Evolutionary conservation across 2,113 vertebrate genomes (phyloP), one percentile per base, ranked within the genome.

Genomic region (Tricholaema leucomelas): DNA sequence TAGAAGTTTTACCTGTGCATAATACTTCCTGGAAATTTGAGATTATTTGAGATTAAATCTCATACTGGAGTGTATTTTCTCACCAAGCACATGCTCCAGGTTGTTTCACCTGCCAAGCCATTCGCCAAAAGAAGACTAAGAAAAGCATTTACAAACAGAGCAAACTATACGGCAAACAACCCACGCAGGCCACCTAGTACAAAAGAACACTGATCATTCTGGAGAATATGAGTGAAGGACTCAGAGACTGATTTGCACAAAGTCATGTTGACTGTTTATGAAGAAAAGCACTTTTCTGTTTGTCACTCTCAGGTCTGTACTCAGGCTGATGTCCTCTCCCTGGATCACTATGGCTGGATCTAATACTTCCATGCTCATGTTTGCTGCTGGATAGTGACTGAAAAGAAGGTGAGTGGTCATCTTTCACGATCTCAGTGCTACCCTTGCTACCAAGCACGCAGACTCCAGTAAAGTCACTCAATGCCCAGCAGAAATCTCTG

Each of bases 341-440:
- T 65, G 38, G 30, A 75, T 69, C 70, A 67, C 25, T 36, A 48
- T 0, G 0, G 36, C 12, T 55, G 27, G 33, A 56, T 35, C 17
- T 15, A 36, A 30, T 31, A 81, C 66, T 76, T 86, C 44, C 0
- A 0, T 1, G 1, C 17, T 59, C 5, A 2, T 0, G 0, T 28
- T 50, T 50, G 11, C 36, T n/a, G 25, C 12, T 59, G 46, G 35
- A 23, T 59, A 64, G 60, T 1, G 7, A 35, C 48, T 50, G 14
- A 79, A 58, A n/a, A 69, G 38, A 75, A 90, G 15, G 10, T 18
- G 12, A 12, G 18, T 50, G 42, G 27, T 20, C 56, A 44, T 33
- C 38, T 64, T 5, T 16, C 21, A 67, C 24, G 16, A 63, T 63
- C 27, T 70, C 18, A 80, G 65, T 0, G 1, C 30, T 36, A 28